Evolutionary conservation across 2,888 invertebrate species (phyloP).

Genomic region (Gortyna flavago): DNA sequence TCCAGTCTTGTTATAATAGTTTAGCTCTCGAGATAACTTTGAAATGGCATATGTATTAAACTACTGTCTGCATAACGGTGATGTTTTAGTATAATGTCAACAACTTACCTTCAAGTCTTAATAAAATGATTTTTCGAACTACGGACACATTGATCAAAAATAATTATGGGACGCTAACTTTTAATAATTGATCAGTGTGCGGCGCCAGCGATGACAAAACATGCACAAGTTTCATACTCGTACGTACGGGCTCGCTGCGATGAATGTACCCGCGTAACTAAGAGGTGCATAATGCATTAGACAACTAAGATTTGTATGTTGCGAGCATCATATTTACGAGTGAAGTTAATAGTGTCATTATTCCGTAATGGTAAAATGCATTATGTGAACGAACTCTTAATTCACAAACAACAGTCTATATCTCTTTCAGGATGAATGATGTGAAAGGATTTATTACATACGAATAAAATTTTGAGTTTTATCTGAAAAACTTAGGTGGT

Average conservation of each 20-base stretch:
- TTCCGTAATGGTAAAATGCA: background rate
- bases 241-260: constrained; percentile 23
- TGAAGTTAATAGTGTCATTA: constrained; percentile 3
- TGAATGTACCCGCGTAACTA: constrained; percentile 5
- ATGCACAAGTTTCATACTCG: background rate
- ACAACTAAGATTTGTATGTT: constrained; percentile 15
- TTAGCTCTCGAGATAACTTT: too few species aligned
- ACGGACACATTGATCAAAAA: too few species aligned
- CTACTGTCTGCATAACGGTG: too few species aligned
- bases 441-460: background rate
- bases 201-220: background rate
- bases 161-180: too few species aligned
- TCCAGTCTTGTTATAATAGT: too few species aligned
- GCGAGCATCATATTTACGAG: background rate
- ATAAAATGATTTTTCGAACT: too few species aligned
- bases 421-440: background rate
- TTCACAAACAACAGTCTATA: background rate
- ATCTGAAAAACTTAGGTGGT: background rate
- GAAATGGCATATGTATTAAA: too few species aligned
- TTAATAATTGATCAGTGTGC: too few species aligned
- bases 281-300: constrained; percentile 27
- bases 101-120: too few species aligned
- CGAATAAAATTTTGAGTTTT: background rate
- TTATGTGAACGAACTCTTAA: constrained; percentile 2
- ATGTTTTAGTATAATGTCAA: too few species aligned